Conservation (phyloP, 2,797 vertebrate species). For the Alosa sapidissima region DNA sequence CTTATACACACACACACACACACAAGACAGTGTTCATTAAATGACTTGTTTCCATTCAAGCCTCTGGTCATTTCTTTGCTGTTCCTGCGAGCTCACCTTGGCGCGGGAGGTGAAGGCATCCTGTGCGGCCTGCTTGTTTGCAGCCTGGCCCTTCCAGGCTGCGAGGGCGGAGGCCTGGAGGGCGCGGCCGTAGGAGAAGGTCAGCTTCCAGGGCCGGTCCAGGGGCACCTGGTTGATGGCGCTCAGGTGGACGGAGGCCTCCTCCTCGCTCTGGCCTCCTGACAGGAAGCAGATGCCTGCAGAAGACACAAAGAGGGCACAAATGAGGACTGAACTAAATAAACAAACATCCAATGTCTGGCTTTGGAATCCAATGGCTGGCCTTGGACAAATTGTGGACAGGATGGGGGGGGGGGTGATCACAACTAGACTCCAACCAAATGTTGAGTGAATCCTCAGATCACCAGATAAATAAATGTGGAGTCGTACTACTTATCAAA, state of each 20-base stretch:
- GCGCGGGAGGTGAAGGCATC: slow-evolving; percentile 86
- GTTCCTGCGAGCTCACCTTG: slow-evolving; percentile 72
- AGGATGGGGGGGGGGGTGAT: background rate
- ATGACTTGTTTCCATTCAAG: background rate
- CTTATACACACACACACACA: no score
- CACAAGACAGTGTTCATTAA: background rate
- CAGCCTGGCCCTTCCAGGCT: slow-evolving; percentile 86
- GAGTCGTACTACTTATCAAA: no score
- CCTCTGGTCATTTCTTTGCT: background rate
- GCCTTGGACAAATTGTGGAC: no score
- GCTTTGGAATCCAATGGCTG: no score
- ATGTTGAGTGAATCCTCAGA: background rate
- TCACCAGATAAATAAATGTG: background rate
- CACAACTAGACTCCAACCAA: background rate
- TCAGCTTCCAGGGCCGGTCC: slow-evolving; percentile 90
- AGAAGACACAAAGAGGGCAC: background rate
- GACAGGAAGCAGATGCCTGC: slow-evolving; percentile 96
- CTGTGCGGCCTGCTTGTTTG: slow-evolving; percentile 87
- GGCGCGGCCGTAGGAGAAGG: slow-evolving; percentile 93
- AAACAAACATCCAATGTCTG: no score
- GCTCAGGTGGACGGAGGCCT: slow-evolving; percentile 91
- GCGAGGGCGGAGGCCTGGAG: slow-evolving; percentile 93
- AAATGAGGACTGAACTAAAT: background rate
- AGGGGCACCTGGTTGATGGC: slow-evolving; percentile 91
- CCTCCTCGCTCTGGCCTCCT: slow-evolving; percentile 97